These are phyloP conservation scores for Brachionus calyciflorus DNA, from an alignment of 1,140 invertebrate species.

Conservation along the genomic window DNA sequence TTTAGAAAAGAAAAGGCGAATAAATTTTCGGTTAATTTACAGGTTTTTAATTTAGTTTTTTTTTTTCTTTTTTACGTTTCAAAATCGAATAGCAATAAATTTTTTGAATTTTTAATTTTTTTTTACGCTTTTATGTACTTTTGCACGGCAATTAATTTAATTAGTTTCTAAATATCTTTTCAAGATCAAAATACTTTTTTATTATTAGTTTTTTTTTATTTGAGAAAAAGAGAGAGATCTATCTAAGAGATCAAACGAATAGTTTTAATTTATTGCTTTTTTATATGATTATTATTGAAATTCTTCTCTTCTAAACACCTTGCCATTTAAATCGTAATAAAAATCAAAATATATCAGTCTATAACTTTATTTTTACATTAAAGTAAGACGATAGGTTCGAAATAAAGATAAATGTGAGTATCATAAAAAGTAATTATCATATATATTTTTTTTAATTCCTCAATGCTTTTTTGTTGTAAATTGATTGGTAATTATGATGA, in stretches of 20 bases:
- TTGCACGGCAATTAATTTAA: conserved; percentile 45
- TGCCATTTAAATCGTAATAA: conserved; percentile 43
- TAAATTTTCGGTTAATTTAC: conserved; percentile 20
- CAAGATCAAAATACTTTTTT: conserved; percentile 17
- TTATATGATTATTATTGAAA: conserved; percentile 33
- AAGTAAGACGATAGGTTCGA: conserved; percentile 10
- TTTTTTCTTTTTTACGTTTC: too few relatives aligned
- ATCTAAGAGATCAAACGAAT: conserved; percentile 37
- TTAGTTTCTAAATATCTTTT: conserved; percentile 42
- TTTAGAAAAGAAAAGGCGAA: not conserved
- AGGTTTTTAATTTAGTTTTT: conserved; percentile 24
- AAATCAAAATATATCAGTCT: not conserved
- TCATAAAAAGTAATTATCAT: conserved; percentile 32
- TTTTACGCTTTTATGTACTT: not conserved
- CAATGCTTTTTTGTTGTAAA: not conserved
- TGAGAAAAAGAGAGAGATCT: conserved; percentile 1
- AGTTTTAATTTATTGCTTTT: conserved; percentile 41
- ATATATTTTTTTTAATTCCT: not conserved
- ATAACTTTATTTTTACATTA: conserved; percentile 12
- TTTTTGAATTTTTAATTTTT: not conserved
- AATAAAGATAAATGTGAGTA: conserved; percentile 41
- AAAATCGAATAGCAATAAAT: conserved; percentile 17
- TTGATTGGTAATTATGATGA: conserved; percentile 16
- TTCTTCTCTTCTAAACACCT: conserved; percentile 36
- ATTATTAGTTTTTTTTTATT: conserved; percentile 28